Evolutionary conservation across 2,797 vertebrate species (phyloP).

Genomic region (Hydrolagus colliei): DNA sequence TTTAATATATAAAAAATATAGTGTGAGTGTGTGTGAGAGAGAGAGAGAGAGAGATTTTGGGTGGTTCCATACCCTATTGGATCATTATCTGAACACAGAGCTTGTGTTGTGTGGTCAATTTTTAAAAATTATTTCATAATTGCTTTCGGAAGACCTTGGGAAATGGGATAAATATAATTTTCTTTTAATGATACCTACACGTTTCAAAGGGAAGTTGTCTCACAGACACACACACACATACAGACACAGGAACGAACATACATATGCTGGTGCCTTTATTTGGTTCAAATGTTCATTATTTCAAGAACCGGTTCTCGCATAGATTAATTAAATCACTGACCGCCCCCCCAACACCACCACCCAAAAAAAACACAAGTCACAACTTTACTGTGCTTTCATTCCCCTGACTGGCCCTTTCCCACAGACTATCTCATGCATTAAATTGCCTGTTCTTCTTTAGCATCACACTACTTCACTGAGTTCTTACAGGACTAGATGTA

Average conservation of each 20-base stretch:
- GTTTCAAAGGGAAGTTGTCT: constrained; percentile 35
- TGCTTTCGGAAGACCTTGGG: constrained; percentile 60
- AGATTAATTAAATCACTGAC: not conserved
- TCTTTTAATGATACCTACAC: constrained; percentile 56
- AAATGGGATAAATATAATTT: constrained; percentile 53
- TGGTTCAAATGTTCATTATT: not conserved
- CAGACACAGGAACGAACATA: not conserved
- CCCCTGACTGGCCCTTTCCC: not conserved
- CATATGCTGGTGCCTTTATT: not conserved
- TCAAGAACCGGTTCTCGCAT: not conserved
- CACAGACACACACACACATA: too few relatives aligned
- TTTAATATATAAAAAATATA: not conserved
- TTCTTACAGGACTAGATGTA: not conserved
- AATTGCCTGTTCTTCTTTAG: not conserved
- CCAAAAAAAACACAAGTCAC: not conserved
- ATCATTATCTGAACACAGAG: constrained; percentile 40
- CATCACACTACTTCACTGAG: not conserved
- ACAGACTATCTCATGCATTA: not conserved
- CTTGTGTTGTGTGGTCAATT: constrained; percentile 39
- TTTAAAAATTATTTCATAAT: constrained; percentile 51
- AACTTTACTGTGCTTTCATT: not conserved
- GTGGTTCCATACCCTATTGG: constrained; percentile 46
- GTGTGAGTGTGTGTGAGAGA: too few relatives aligned
- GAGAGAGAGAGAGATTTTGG: constrained; percentile 37
- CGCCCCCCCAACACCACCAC: too few relatives aligned